These are phyloP conservation scores for Chinchilla lanigera DNA, from an alignment of 2,113 vertebrate species.

Conservation along the genomic window DNA sequence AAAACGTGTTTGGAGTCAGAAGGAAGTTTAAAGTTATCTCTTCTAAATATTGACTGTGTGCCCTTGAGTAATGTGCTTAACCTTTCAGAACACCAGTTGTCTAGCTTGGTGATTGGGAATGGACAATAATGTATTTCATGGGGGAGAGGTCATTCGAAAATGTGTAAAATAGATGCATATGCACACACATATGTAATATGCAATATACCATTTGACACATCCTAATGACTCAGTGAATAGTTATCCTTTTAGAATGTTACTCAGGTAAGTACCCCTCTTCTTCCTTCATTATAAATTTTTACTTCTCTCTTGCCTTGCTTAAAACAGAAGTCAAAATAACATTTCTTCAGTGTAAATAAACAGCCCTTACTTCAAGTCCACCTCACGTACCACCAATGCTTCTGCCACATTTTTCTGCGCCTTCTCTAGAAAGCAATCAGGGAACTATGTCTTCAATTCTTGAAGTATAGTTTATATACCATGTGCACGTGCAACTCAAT, in stretches of 20 bases:
- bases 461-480: background rate
- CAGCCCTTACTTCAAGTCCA: background rate
- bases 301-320: background rate
- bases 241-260: background rate
- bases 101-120: background rate
- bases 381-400: background rate
- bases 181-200: background rate
- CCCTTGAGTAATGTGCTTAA: background rate
- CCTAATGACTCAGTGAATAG: background rate
- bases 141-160: background rate
- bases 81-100: background rate
- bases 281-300: background rate
- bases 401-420: background rate
- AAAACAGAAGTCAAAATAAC: background rate
- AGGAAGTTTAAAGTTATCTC: background rate
- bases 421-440: background rate
- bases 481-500: background rate
- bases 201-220: background rate
- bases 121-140: background rate
- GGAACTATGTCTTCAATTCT: background rate
- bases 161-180: background rate
- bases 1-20: background rate
- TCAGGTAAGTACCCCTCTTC: background rate
- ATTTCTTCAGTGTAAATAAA: background rate
- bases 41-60: background rate